Percentiles rank a stretch among this genome's conserved stretches.
Conservation (phyloP, 2,797 vertebrate species). For the Myotis findleyi region DNA sequence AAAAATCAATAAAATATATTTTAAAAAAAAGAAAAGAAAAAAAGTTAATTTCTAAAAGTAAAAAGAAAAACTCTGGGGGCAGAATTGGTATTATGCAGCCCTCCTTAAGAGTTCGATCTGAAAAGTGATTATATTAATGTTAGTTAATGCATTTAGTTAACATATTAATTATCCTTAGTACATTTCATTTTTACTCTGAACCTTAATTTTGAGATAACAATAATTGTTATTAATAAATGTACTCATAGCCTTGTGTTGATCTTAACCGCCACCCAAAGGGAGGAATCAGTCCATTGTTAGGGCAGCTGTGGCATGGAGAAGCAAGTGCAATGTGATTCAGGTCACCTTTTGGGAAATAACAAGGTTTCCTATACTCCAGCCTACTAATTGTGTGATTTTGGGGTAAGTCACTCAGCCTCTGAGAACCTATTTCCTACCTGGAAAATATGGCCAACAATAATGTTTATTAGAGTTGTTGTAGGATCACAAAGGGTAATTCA, state of each 20-base stretch:
- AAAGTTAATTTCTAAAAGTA: slow-evolving; percentile 46
- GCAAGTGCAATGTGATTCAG: background rate
- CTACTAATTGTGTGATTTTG: background rate
- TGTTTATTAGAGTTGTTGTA: background rate
- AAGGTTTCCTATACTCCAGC: background rate
- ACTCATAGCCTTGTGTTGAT: background rate
- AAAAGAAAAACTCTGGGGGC: background rate
- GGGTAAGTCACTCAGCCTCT: background rate
- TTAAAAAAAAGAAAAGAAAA: background rate
- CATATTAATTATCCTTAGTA: background rate
- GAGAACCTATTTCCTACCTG: background rate
- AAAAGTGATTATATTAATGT: slow-evolving; percentile 21
- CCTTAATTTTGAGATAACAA: background rate
- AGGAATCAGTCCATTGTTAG: background rate
- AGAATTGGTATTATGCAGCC: background rate
- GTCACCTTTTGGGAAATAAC: background rate
- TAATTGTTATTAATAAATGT: background rate
- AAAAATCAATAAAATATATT: too few relatives aligned
- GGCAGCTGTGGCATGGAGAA: background rate
- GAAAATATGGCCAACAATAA: background rate
- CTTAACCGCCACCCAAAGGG: background rate
- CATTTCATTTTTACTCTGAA: slow-evolving; percentile 16
- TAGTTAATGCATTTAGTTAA: background rate
- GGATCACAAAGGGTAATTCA: background rate
- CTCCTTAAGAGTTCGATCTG: slow-evolving; percentile 12